A percentile compares a stretch with the other conserved stretches of the same genome.
Evolutionary conservation across 2,888 invertebrate species (phyloP).

Genomic region (Elaeidobius kamerunicus): DNA sequence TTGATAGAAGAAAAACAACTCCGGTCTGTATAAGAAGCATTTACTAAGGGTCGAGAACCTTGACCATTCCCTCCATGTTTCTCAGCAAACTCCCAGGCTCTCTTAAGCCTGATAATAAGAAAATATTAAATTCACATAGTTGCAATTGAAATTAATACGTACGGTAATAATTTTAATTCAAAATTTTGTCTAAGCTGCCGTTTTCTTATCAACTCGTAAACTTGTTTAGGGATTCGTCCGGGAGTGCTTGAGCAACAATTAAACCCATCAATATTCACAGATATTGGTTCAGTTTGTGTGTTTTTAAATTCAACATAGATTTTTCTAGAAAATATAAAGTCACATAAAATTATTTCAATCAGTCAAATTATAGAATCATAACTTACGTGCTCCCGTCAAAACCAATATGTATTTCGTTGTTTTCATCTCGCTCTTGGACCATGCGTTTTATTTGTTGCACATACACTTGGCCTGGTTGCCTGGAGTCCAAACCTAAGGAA

Average conservation of each 20-base stretch:
- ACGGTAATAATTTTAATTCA: constrained; percentile 57
- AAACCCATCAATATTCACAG: constrained; percentile 41
- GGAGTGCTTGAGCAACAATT: constrained; percentile 52
- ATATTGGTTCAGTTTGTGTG: constrained; percentile 38
- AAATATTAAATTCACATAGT: not conserved
- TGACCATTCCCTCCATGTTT: constrained; percentile 37
- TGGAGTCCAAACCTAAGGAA: constrained; percentile 49
- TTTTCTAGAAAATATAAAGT: constrained; percentile 52
- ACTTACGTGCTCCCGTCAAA: constrained; percentile 53
- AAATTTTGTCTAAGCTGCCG: constrained; percentile 57
- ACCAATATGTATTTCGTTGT: constrained; percentile 54
- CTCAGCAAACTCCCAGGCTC: constrained; percentile 53
- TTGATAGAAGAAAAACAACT: constrained; percentile 35
- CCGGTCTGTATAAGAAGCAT: constrained; percentile 14
- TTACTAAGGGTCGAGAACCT: not conserved
- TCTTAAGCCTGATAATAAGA: constrained; percentile 46
- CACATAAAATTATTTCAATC: not conserved
- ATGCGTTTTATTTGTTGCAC: constrained; percentile 60
- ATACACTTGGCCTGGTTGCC: constrained; percentile 71
- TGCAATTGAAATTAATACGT: constrained; percentile 42
- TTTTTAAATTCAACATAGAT: constrained; percentile 64
- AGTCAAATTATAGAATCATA: not conserved
- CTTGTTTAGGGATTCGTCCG: constrained; percentile 63
- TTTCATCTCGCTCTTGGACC: constrained; percentile 47
- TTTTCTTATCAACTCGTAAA: constrained; percentile 72